Percentiles rank a stretch among this genome's conserved stretches.
These are phyloP conservation scores for Sturmia bella DNA, from an alignment of 2,888 invertebrate species.

Conservation along the genomic window DNA sequence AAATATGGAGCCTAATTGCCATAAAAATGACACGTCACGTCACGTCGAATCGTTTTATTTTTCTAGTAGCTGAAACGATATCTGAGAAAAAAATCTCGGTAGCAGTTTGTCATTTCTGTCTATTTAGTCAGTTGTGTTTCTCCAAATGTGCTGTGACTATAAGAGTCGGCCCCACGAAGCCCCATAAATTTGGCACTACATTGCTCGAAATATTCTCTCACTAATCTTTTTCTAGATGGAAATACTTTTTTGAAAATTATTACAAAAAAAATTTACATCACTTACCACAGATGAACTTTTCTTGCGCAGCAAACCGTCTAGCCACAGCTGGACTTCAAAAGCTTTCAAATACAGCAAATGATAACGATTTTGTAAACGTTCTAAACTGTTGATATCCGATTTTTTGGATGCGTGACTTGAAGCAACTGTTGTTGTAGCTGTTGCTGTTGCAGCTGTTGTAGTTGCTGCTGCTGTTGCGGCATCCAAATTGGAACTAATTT, in stretches of 20 bases:
- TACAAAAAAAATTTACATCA: slow-evolving; percentile 55
- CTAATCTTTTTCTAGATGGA: no score
- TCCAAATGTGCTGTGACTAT: no score
- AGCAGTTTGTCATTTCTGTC: no score
- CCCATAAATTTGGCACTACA: no score
- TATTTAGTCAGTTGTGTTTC: no score
- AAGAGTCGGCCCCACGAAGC: no score
- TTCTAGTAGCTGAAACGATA: no score
- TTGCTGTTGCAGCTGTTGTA: slow-evolving; percentile 32
- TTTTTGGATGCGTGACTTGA: slow-evolving; percentile 45
- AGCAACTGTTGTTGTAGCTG: slow-evolving; percentile 34
- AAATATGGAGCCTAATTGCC: no score
- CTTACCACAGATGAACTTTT: slow-evolving; percentile 86
- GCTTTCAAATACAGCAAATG: slow-evolving; percentile 94
- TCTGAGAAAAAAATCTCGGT: no score
- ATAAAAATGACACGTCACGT: no score
- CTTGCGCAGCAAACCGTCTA: slow-evolving; percentile 90
- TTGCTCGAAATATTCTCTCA: no score
- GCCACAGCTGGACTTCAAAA: slow-evolving; percentile 95
- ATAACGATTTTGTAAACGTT: slow-evolving; percentile 92
- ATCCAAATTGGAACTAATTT: slow-evolving; percentile 53
- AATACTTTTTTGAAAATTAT: neutral
- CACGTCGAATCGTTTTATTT: no score
- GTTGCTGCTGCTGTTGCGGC: slow-evolving; percentile 37
- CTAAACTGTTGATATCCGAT: slow-evolving; percentile 80